phyloP scores from a whole-genome alignment of 1,140 invertebrate genomes.

The Leptonema lineaticorne region DNA sequence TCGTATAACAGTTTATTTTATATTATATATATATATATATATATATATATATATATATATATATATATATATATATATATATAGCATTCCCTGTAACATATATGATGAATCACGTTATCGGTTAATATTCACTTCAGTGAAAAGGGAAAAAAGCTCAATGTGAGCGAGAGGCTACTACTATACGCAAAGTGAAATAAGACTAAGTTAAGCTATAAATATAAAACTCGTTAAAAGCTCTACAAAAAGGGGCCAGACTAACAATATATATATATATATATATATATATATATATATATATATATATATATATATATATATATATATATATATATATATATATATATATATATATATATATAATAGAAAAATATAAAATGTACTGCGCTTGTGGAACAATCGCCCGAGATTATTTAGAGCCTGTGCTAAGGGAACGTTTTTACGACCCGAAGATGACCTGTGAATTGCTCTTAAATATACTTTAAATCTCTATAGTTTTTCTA shows the following conservation, averaged over 20 bases:
- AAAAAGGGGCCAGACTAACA: not conserved
- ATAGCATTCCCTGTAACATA: too few relatives aligned
- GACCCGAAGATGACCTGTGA: slow-evolving; percentile 11
- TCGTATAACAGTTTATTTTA: too few relatives aligned
- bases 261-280: too few relatives aligned
- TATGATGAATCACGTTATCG: too few relatives aligned
- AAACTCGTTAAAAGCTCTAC: slow-evolving; percentile 10
- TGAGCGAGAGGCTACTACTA: too few relatives aligned
- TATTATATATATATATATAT: not conserved
- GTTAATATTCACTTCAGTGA: too few relatives aligned
- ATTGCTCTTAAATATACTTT: slow-evolving; percentile 14
- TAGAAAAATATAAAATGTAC: slow-evolving; percentile 1
- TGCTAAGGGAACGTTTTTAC: not conserved
- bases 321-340: too few relatives aligned
- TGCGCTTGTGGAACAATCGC: not conserved
- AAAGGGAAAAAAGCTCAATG: too few relatives aligned
- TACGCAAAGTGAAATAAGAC: not conserved
- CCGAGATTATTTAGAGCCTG: slow-evolving; percentile 3
- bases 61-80: too few relatives aligned
- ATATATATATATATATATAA: not conserved
- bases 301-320: too few relatives aligned
- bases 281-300: too few relatives aligned
- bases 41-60: too few relatives aligned
- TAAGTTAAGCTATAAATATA: slow-evolving; percentile 6
- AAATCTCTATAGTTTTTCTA: slow-evolving; percentile 7